Percentiles rank a stretch among this genome's conserved stretches.
Evolutionary conservation across 2,888 invertebrate genomes (phyloP).

Genomic region (Megaustenia siamemsis): DNA sequence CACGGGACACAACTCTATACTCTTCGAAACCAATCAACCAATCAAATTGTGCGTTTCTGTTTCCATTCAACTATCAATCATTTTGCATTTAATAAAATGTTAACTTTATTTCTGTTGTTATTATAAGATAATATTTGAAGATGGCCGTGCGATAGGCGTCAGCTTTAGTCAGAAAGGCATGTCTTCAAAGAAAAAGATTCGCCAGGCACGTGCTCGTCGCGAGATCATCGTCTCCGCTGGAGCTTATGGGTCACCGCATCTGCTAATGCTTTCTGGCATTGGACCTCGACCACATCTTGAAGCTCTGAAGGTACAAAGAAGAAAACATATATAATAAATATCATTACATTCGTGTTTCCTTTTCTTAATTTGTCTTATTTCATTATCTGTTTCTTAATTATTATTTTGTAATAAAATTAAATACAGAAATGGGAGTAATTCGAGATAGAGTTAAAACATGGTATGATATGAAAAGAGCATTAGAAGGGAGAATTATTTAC

Average conservation of each 20-base stretch:
- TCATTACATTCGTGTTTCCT: too few species aligned
- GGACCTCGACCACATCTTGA: constrained; percentile 52
- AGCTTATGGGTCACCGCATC: constrained; percentile 52
- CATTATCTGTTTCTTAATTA: too few species aligned
- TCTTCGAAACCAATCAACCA: too few species aligned
- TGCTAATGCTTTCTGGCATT: constrained; percentile 55
- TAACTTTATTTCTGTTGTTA: not conserved
- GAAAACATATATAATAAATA: too few species aligned
- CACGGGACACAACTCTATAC: too few species aligned
- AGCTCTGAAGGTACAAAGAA: constrained; percentile 51
- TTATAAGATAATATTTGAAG: not conserved
- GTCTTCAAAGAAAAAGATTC: not conserved
- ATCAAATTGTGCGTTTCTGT: not conserved
- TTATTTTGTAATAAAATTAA: too few species aligned
- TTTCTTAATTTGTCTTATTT: too few species aligned
- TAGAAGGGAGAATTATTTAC: too few species aligned
- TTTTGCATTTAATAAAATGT: not conserved
- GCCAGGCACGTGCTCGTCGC: constrained; percentile 1
- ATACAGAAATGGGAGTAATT: too few species aligned
- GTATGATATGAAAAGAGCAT: too few species aligned
- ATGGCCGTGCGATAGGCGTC: constrained; percentile 35
- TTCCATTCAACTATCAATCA: not conserved
- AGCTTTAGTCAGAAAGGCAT: not conserved
- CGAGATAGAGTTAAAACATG: too few species aligned
- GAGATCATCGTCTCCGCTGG: constrained; percentile 57